These are phyloP conservation scores for Arion vulgaris DNA, from an alignment of 1,140 invertebrate genomes.

Conservation along the genomic window DNA sequence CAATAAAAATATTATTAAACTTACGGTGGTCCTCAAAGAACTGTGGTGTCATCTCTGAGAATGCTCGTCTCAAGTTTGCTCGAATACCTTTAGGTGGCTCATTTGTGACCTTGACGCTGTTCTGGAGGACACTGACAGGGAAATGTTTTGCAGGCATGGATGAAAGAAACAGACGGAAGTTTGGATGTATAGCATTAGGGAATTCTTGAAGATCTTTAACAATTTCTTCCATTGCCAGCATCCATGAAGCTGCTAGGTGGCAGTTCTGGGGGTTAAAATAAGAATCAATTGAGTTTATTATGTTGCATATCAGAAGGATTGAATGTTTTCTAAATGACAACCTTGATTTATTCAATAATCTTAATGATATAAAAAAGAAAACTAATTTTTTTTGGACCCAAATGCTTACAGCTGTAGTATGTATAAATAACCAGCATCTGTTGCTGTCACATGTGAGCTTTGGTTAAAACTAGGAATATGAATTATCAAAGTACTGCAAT, in stretches of 20 bases:
- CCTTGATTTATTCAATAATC: too few species aligned
- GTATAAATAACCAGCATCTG: too few species aligned
- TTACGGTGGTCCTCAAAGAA: constrained; percentile 87
- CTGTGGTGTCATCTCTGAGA: constrained; percentile 68
- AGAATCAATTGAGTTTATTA: background rate
- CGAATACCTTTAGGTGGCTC: constrained; percentile 74
- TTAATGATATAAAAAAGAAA: too few species aligned
- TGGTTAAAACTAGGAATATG: too few species aligned
- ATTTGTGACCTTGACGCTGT: constrained; percentile 74
- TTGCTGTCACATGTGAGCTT: too few species aligned
- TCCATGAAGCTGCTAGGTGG: constrained; percentile 73
- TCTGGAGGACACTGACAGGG: constrained; percentile 73
- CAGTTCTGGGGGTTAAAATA: constrained; percentile 66
- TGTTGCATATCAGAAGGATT: too few species aligned
- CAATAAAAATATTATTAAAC: too few species aligned
- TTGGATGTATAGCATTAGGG: constrained; percentile 66
- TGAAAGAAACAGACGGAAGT: constrained; percentile 72
- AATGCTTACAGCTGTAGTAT: too few species aligned
- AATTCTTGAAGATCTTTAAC: constrained; percentile 69
- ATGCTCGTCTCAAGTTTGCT: constrained; percentile 81
- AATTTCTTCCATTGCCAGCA: constrained; percentile 71
- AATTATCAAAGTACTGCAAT: too few species aligned
- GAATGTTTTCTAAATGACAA: too few species aligned
- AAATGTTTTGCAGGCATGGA: constrained; percentile 73
- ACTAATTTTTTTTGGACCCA: too few species aligned